These are phyloP conservation scores for Calliphora vomitoria DNA, from an alignment of 2,888 invertebrate species.

Conservation along the genomic window DNA sequence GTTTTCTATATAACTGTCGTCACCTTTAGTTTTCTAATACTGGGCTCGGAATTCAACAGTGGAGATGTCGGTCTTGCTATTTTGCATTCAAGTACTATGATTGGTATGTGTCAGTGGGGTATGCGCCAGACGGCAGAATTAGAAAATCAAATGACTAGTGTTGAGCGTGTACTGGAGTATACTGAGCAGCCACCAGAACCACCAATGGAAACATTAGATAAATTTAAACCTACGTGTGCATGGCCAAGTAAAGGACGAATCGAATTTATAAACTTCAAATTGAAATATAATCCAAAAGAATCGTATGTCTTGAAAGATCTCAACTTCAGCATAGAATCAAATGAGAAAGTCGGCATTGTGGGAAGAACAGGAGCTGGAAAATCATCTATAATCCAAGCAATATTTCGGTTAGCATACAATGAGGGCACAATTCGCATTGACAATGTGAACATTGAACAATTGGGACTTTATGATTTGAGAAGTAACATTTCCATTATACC, in stretches of 20 bases:
- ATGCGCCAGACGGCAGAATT: conserved; percentile 94
- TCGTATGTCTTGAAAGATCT: conserved; percentile 90
- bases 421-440: conserved; percentile 92
- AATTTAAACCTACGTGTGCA: conserved; percentile 84
- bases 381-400: conserved; percentile 91
- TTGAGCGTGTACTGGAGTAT: conserved; percentile 94
- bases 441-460: conserved; percentile 88
- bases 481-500: conserved; percentile 95
- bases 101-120: conserved; percentile 92
- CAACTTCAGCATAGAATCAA: conserved; percentile 86
- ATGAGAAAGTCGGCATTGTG: conserved; percentile 91
- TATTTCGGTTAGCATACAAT: conserved; percentile 93
- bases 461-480: conserved; percentile 92
- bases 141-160: conserved; percentile 92
- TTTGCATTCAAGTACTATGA: conserved; percentile 89
- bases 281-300: conserved; percentile 89
- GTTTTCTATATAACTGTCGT: conserved; percentile 93
- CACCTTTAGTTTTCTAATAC: conserved; percentile 92
- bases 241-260: conserved; percentile 91
- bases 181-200: conserved; percentile 88
- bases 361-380: conserved; percentile 96
- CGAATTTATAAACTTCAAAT: conserved; percentile 88
- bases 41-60: conserved; percentile 84
- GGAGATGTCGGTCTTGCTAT: conserved; percentile 90
- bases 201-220: conserved; percentile 85